Base-by-base conservation (phyloP, 2,797 vertebrate species). In the Microctenopoma lineatum region DNA sequence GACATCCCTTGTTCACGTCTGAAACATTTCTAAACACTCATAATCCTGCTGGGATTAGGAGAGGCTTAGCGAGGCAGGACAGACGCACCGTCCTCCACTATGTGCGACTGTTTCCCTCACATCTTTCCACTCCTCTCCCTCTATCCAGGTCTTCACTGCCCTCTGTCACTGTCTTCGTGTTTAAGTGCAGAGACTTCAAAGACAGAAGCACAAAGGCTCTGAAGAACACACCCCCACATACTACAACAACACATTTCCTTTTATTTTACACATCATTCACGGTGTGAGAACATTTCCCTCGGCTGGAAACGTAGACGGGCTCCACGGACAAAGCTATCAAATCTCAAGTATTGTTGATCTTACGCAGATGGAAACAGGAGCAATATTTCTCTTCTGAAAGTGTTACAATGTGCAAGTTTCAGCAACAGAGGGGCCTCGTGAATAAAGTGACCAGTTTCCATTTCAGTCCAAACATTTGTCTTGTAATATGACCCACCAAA, bases 21-120 rank as follows among this genome's bases (percentile, higher is more conserved):
- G 61, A 77, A 75, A 65, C 65, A 71, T 72, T 64, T 79, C 16
- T 71, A 79, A 80, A 84, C 83, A 75, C 55, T 42, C 44, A 52
- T 79, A 67, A 87, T 82, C 70, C 75, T n/a, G 55, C 36, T 60
- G 59, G 70, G 66, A 73, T 87, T 54, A 77, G 44, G n/a, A 63
- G 34, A 59, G 63, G 58, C 16, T 81, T 53, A 84, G 73, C 27
- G 65, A 79, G 48, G 60, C 79, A 61, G 53, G 38, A 81, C 25
- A 78, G 34, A 70, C 42, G 54, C 69, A 60, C 61, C 77, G 62
- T 26, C 39, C 46, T 42, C 60, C 48, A 32, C 61, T 48, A 32
- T 62, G 70, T 34, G 42, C 66, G 67, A 65, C 62, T 56, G 61
- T 47, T 65, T 60, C 45, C 38, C 47, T 59, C 52, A 1, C 14